Base-by-base conservation (phyloP, 2,888 invertebrate genomes). In the Diplazon laetatorius region DNA sequence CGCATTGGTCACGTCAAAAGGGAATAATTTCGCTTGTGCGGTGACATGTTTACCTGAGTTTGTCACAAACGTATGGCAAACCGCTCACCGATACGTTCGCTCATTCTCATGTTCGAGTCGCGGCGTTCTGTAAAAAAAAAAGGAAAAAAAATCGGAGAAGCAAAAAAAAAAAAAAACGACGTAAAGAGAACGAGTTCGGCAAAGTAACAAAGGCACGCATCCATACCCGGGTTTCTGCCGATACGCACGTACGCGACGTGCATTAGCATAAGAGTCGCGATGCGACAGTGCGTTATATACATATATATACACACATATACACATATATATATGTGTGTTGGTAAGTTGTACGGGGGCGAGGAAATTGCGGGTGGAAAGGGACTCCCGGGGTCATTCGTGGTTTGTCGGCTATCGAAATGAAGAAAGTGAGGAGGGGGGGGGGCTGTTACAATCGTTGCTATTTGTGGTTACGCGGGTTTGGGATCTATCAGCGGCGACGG, bases 201-300 rank as follows among this genome's bases (percentile, higher is more conserved):
- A 66, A 74, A 60, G 65, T 78, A 78, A 74, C 74, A 74, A 78
- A 74, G 78, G 74, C 70, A 78, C 70, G 70, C 74, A 74, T 70
- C 70, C 74, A 60, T 63, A 59, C 10, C 35, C 52, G 65, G 63
- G 65, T 78, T 74, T 74, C 46, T 71, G 57, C 65, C 78, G 80
- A 80, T 80, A 80, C 74, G 80, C 77, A 66, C 62, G 71, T 80
- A 78, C 78, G 78, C 70, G 71, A 65, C 57, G 55, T 25, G 68
- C 57, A 80, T 80, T 80, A 78, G 59, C 80, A 75, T 78, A 78
- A 55, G 57, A 70, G 59, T 62, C 66, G 63, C 70, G 65, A 70
- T 74, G 66, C 46, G 60, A 70, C 69, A 48, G 12, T 70, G 44
- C 42, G 42, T 22, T 46, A 52, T 46, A 62, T 55, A 39, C 52